Conservation (phyloP, 2,113 vertebrate genomes). For the Otocyon megalotis region DNA sequence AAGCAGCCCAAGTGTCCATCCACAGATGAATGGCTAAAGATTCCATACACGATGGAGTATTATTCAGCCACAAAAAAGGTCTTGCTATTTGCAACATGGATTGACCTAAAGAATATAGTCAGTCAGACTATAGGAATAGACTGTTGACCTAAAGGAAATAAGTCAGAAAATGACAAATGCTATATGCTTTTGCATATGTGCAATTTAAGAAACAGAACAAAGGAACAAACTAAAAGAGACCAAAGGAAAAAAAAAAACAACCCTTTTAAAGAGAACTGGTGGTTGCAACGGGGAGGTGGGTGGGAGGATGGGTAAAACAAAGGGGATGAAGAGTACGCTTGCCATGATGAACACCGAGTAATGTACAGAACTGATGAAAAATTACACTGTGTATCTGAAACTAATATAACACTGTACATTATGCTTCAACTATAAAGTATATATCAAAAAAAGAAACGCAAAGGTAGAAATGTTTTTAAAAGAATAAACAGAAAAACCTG, state of each 20-base stretch:
- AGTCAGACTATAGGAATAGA: too few species aligned
- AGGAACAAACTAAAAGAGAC: background rate
- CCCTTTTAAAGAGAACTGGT: background rate
- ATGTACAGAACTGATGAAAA: background rate
- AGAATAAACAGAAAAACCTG: background rate
- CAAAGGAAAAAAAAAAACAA: background rate
- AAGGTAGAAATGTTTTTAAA: background rate
- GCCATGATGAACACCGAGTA: background rate
- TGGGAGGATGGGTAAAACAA: background rate
- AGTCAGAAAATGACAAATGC: background rate
- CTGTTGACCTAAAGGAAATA: background rate
- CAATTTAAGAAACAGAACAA: background rate
- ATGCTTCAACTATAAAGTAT: background rate
- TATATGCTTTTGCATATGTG: background rate
- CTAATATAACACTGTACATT: background rate
- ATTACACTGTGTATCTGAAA: background rate
- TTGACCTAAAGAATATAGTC: background rate
- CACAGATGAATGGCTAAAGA: background rate
- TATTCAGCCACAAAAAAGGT: background rate
- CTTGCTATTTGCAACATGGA: background rate
- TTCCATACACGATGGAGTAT: background rate
- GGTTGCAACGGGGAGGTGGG: background rate
- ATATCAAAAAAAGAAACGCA: background rate
- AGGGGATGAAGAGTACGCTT: background rate
- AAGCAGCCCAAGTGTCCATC: background rate